phyloP scores from a whole-genome alignment of 2,888 invertebrate genomes.

The Acholoe squamosa region DNA sequence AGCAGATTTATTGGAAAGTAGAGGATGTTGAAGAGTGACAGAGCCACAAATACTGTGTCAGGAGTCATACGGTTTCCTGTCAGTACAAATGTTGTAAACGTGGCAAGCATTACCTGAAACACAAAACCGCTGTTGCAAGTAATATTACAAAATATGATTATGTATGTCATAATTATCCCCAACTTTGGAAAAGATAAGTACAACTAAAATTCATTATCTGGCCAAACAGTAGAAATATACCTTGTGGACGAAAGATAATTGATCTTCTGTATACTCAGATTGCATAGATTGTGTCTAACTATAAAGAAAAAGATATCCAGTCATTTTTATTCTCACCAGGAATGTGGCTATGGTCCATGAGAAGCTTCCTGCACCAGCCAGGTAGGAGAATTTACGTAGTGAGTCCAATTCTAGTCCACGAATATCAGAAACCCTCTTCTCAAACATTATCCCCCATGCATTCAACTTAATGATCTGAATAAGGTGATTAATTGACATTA shows the following conservation, averaged over 20 bases:
- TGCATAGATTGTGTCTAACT: too few relatives aligned
- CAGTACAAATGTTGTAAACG: slow-evolving; percentile 86
- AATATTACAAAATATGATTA: too few relatives aligned
- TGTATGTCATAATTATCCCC: too few relatives aligned
- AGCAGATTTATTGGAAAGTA: slow-evolving; percentile 97
- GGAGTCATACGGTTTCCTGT: slow-evolving; percentile 92
- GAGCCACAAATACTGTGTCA: slow-evolving; percentile 95
- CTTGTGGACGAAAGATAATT: too few relatives aligned
- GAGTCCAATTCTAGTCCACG: slow-evolving; percentile 80
- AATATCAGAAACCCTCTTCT: slow-evolving; percentile 75
- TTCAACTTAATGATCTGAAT: slow-evolving; percentile 80
- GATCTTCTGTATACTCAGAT: too few relatives aligned
- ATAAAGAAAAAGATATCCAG: too few relatives aligned
- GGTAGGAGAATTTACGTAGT: slow-evolving; percentile 76
- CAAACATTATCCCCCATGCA: slow-evolving; percentile 83
- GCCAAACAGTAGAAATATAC: too few relatives aligned
- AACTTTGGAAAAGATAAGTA: too few relatives aligned
- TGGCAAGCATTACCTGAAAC: slow-evolving; percentile 79
- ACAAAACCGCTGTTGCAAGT: too few relatives aligned
- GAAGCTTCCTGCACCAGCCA: slow-evolving; percentile 70
- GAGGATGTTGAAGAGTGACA: slow-evolving; percentile 98
- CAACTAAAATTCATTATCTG: too few relatives aligned
- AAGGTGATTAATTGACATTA: too few relatives aligned
- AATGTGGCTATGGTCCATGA: slow-evolving; percentile 58
- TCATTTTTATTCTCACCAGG: slow-evolving; percentile 38